Percentiles rank a stretch among this genome's conserved stretches.
Conservation (phyloP, 2,888 invertebrate species). For the Diogma glabrata region DNA sequence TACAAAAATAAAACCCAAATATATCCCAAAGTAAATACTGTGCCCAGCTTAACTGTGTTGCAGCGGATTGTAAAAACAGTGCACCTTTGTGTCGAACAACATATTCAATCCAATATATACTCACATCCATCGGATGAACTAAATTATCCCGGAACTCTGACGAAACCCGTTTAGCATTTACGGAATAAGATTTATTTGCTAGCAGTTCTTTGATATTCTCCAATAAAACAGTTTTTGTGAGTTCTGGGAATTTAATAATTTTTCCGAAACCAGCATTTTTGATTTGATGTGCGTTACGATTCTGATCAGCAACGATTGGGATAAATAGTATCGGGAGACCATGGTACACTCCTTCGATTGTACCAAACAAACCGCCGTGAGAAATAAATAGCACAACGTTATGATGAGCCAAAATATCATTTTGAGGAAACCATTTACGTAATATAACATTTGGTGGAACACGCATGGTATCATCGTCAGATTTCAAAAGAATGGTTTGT, state of each 20-base stretch:
- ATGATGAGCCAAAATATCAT: constrained; percentile 38
- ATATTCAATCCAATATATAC: constrained; percentile 50
- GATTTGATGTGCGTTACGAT: not conserved
- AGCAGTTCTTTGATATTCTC: constrained; percentile 31
- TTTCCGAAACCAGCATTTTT: not conserved
- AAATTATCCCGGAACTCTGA: constrained; percentile 42
- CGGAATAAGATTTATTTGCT: constrained; percentile 31
- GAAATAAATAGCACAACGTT: constrained; percentile 38
- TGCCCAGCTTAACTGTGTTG: constrained; percentile 34
- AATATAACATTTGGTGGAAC: constrained; percentile 40
- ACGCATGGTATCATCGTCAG: constrained; percentile 37
- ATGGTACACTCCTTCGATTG: constrained; percentile 36
- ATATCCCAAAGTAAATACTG: constrained; percentile 40
- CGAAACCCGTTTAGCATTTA: constrained; percentile 37
- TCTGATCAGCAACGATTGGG: constrained; percentile 37
- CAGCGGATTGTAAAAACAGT: constrained; percentile 32
- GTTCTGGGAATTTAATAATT: constrained; percentile 24
- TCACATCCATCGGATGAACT: constrained; percentile 43
- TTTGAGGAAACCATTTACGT: constrained; percentile 43
- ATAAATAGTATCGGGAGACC: constrained; percentile 38
- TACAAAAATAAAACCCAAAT: constrained; percentile 37
- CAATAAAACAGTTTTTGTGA: constrained; percentile 31
- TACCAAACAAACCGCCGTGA: constrained; percentile 38
- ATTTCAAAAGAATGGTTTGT: constrained; percentile 42
- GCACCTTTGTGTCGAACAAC: constrained; percentile 38